A percentile compares a stretch with the other conserved stretches of the same genome.
Evolutionary conservation across 2,888 invertebrate species (phyloP).

Genomic region (Lissonota sp.): DNA sequence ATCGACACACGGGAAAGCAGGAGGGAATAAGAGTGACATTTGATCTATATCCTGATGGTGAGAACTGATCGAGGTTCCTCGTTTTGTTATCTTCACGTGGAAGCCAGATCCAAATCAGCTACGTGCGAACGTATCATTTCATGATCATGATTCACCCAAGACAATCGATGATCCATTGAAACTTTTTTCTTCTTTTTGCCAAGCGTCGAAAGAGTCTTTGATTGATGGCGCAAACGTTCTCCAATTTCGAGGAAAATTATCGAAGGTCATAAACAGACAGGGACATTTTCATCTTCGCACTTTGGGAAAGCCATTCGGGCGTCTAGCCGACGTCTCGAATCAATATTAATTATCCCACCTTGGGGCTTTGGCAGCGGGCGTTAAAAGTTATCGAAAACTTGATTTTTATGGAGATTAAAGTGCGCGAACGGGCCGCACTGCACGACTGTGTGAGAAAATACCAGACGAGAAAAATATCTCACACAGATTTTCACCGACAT

Average conservation of each 20-base stretch:
- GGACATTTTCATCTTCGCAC: not conserved
- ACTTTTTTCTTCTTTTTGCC: not conserved
- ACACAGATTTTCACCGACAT: not conserved
- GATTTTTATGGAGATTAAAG: constrained; percentile 60
- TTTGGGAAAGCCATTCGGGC: not conserved
- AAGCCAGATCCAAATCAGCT: constrained; percentile 19
- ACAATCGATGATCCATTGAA: not conserved
- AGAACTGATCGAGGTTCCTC: constrained; percentile 31
- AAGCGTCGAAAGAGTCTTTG: not conserved
- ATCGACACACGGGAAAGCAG: constrained; percentile 1
- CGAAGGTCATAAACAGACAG: not conserved
- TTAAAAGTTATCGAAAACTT: constrained; percentile 55
- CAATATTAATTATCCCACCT: constrained; percentile 56
- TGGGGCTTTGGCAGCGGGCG: constrained; percentile 22
- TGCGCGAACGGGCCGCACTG: constrained; percentile 12
- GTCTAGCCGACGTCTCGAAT: constrained; percentile 12
- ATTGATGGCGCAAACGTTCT: not conserved
- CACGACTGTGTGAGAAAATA: constrained; percentile 41
- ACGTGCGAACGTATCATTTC: constrained; percentile 61
- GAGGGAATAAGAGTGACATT: not conserved
- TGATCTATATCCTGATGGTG: not conserved
- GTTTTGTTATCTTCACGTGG: not conserved
- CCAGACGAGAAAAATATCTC: constrained; percentile 30
- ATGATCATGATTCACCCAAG: constrained; percentile 34
- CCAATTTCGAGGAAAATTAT: not conserved